Base-by-base conservation (phyloP, 2,797 vertebrate species). In the Acestrorhynchus altus region DNA sequence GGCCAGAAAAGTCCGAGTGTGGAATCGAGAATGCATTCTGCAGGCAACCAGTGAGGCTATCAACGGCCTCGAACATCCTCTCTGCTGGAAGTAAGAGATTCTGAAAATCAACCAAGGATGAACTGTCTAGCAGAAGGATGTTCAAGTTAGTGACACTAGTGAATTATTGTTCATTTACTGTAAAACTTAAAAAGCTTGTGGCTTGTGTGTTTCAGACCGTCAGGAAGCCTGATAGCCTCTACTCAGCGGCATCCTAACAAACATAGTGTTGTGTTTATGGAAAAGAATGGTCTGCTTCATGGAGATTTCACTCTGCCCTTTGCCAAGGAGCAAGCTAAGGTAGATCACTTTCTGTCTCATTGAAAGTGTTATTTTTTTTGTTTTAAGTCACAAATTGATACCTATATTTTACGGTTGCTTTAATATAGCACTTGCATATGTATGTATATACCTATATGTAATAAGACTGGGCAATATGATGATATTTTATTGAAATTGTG, bases 261-360 rank as follows among this genome's bases (percentile, higher is more conserved):
- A 78, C 93, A 97, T 61, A 95, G 95, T 15, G 94, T 99, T 82
- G 92, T 99, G 74, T 99, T 99, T 88, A 84, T 99, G 92, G 98
- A 99, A 91, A 98, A 96, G 90, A 99, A 99, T 26, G 98, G 98
- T 10, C 95, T 99, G 72, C 91, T 97, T 85, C 98, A 98, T 8
- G 97, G 98, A 76, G 96, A 98, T 66, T 99, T 99, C 85, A 94
- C 94, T 12, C 92, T 99, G 65, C 96, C 96, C 0, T 94, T 96
- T 78, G 81, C 83, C 76, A 97, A 94, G 82, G 96, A 95, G 71
- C 93, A 94, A 49, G 91, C 92, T 72, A 96, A 95, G 94, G 98
- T 95, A 84, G 16, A 69, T 26, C 26, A 54, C 2, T 8, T 9
- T n/a, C n/a, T n/a, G n/a, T n/a, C n/a, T n/a, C n/a, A n/a, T n/a